phyloP scores from a whole-genome alignment of 2,113 vertebrate species.

The Emydura subglobosa region DNA sequence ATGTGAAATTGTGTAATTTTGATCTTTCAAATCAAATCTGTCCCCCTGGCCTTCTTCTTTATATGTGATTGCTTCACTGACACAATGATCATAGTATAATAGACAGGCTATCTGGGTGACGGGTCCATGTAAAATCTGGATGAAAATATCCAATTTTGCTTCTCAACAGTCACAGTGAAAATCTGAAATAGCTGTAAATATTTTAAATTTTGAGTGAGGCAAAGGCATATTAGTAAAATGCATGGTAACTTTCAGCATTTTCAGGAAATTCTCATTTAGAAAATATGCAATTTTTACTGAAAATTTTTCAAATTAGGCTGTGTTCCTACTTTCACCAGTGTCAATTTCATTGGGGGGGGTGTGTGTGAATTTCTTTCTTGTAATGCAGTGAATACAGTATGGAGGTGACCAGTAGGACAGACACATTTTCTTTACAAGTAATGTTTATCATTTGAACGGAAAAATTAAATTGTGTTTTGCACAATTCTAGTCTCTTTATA shows the following conservation, averaged over 20 bases:
- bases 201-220: not conserved
- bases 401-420: not conserved
- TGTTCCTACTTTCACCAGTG: not conserved
- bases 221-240: not conserved
- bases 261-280: not conserved
- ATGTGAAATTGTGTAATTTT: not conserved
- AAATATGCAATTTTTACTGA: not conserved
- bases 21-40: accelerated
- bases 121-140: accelerated
- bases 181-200: not conserved
- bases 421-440: not conserved
- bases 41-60: accelerated
- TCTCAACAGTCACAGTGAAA: not conserved
- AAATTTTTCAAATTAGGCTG: not conserved
- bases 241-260: not conserved
- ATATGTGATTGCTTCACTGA: not conserved
- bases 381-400: not conserved
- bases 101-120: not conserved
- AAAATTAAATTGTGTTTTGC: not conserved
- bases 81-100: not conserved
- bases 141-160: not conserved
- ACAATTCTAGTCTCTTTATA: not conserved
- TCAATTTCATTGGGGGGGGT: not conserved
- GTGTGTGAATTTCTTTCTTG: not conserved
- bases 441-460: accelerated